Percentiles rank a stretch among this genome's conserved stretches.
Evolutionary conservation across 2,113 vertebrate species (phyloP).

Genomic region (Onychorhynchus coronatus): DNA sequence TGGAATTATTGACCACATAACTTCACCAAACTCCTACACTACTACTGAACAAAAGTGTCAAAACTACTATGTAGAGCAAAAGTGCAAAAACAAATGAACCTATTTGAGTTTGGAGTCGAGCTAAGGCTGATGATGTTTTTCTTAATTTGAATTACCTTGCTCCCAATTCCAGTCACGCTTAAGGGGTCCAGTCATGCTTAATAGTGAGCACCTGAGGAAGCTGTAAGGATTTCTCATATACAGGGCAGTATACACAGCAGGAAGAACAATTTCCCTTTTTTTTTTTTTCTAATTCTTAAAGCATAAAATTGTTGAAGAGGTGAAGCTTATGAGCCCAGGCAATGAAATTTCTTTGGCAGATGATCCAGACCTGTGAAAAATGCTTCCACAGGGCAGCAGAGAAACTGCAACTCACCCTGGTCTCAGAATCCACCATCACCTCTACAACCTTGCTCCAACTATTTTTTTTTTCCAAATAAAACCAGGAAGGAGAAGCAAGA

Average conservation of each 20-base stretch:
- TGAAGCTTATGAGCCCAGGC: neutral
- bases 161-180: neutral
- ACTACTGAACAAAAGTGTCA: neutral
- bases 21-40: neutral
- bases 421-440: neutral
- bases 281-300: neutral
- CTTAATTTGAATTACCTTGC: neutral
- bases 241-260: neutral
- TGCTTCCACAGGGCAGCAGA: neutral
- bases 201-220: neutral
- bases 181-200: neutral
- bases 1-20: slow-evolving; percentile 59
- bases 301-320: neutral
- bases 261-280: neutral
- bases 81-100: neutral
- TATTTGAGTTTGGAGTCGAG: neutral
- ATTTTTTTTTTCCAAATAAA: neutral
- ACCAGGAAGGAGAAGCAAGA: neutral
- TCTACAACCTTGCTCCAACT: neutral
- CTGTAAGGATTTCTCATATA: accelerated
- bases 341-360: neutral
- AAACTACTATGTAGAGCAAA: neutral
- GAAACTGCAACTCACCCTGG: neutral
- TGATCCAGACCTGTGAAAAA: neutral
- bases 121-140: neutral